phyloP scores from a whole-genome alignment of 2,113 vertebrate genomes.

The Tupaia tana region DNA sequence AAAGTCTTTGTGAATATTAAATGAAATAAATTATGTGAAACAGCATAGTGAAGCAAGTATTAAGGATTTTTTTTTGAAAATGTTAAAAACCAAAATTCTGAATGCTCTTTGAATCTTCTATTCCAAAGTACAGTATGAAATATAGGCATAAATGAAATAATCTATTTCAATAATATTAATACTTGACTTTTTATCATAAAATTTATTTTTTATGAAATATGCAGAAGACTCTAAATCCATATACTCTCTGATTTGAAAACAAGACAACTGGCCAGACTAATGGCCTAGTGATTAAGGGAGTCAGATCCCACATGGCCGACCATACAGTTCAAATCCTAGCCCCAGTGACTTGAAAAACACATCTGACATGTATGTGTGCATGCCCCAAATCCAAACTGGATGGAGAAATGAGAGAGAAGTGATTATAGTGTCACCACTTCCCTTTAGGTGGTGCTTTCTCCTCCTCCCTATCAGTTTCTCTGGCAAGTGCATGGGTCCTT shows the following conservation, averaged over 20 bases:
- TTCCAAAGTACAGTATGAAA: not conserved
- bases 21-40: not conserved
- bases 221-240: slow-evolving; percentile 2
- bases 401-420: too few species aligned
- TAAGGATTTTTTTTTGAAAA: not conserved
- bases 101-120: not conserved
- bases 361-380: too few species aligned
- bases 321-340: too few species aligned
- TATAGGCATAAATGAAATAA: slow-evolving; percentile 12
- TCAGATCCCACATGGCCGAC: too few species aligned
- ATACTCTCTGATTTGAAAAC: not conserved
- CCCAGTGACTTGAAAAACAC: too few species aligned
- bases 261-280: not conserved
- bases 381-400: too few species aligned
- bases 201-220: not conserved
- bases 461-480: too few species aligned
- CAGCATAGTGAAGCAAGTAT: not conserved
- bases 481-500: too few species aligned
- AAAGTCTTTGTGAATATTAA: not conserved
- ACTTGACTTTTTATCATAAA: not conserved
- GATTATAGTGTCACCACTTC: too few species aligned
- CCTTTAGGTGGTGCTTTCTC: too few species aligned
- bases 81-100: not conserved
- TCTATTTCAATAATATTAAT: not conserved
- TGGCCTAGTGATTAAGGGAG: too few species aligned